Evolutionary conservation across 2,888 invertebrate genomes (phyloP), one percentile per base, ranked within the genome.

Genomic region (Dryobotodes eremita): DNA sequence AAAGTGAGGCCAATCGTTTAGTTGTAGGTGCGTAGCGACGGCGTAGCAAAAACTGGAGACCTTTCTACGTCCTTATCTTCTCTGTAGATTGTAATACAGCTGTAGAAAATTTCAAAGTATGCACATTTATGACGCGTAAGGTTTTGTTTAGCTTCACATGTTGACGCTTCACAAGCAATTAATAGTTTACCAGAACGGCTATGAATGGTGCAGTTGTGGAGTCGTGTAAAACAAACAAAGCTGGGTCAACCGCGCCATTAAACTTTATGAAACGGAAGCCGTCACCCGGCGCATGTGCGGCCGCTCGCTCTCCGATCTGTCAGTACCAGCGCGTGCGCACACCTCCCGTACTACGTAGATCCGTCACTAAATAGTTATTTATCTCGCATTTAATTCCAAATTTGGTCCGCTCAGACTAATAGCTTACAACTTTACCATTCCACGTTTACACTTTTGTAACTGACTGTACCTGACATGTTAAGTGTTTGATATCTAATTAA

Each of bases 221-320:
- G 92, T 92, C 90, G 92, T 90, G 90, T 94, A 94, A 96, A 93
- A 93, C 94, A 96, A 97, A 96, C 96, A 97, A 94, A 96, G 96
- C 94, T 94, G 96, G 96, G 96, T 96, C 96, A 95, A 96, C 96
- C 96, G 92, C 95, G 94, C 94, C 94, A 93, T 96, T 96, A 96
- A 97, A 96, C 88, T 96, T 96, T 95, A 95, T 95, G 95, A 96
- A 96, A 96, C 97, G 97, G 96, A 96, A 96, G 96, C 96, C 91
- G 94, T 93, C 94, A 93, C 93, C 93, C 93, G 94, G 94, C 96
- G 79, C 88, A 95, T 95, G 94, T 95, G 95, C 92, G 89, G 90
- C 89, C 92, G 92, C 91, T 91, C 93, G 93, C 92, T 93, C 93
- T 92, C 92, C 93, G 92, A 94, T 95, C 95, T 95, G 95, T 96